Evolutionary conservation across 2,888 invertebrate species (phyloP).

Genomic region (Slavum lentiscoides): DNA sequence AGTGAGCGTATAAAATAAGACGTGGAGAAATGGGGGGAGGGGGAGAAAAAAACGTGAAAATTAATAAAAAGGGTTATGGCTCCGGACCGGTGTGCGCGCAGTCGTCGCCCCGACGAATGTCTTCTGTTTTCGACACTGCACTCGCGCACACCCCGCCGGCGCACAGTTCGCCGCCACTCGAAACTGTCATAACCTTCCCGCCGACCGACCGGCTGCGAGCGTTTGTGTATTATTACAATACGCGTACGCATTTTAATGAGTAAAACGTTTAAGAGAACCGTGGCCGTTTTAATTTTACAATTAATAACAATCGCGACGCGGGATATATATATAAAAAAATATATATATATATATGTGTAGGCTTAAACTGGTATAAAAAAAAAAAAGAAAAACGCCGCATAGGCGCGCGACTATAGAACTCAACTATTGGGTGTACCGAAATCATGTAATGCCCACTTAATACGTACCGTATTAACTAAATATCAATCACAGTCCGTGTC

Average conservation of each 20-base stretch:
- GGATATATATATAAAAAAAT: too few species aligned
- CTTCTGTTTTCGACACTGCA: constrained; percentile 45
- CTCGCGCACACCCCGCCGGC: background rate
- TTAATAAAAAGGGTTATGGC: constrained; percentile 46
- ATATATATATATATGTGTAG: background rate
- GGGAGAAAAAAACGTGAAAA: constrained; percentile 26
- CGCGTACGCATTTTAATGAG: constrained; percentile 16
- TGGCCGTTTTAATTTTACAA: background rate
- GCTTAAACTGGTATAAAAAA: too few species aligned
- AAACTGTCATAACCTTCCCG: constrained; percentile 50
- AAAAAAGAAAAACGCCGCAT: too few species aligned
- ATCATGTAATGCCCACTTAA: too few species aligned
- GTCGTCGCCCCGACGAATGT: constrained; percentile 31
- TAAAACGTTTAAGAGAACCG: constrained; percentile 14
- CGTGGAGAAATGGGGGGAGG: background rate
- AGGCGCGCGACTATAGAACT: too few species aligned
- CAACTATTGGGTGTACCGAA: too few species aligned
- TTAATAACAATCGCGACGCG: background rate
- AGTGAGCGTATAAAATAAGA: background rate
- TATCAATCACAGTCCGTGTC: too few species aligned
- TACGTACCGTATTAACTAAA: too few species aligned
- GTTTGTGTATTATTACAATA: background rate
- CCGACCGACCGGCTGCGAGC: constrained; percentile 1
- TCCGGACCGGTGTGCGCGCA: background rate
- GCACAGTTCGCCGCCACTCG: constrained; percentile 19